Conservation (phyloP, 35 echinoderm and acorn worm species). For the Strongylocentrotus purpuratus region DNA sequence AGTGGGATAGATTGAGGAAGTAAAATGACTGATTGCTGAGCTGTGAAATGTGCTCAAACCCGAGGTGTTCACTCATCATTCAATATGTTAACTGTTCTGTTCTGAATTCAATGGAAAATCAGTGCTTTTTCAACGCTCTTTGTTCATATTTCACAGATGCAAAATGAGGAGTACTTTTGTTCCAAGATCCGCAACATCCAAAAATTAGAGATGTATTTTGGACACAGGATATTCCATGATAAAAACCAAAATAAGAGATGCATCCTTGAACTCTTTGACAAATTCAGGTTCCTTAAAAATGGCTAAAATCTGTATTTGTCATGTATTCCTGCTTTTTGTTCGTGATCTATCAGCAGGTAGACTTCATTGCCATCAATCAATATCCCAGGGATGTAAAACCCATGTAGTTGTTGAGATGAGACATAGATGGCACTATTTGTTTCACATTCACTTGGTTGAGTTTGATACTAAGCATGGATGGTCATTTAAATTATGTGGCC, state of each 20-base stretch:
- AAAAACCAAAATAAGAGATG: too few species aligned
- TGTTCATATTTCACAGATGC: too few species aligned
- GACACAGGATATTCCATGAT: too few species aligned
- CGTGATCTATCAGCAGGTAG: background rate
- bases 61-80: background rate
- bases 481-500: background rate
- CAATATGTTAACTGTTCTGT: background rate
- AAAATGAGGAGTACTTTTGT: too few species aligned
- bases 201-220: too few species aligned
- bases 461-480: background rate
- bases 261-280: too few species aligned
- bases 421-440: background rate
- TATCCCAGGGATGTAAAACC: background rate
- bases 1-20: background rate
- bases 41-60: background rate
- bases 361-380: background rate
- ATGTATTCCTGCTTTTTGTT: too few species aligned
- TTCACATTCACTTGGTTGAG: background rate
- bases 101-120: background rate
- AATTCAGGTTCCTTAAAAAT: too few species aligned
- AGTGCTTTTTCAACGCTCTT: background rate
- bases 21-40: background rate
- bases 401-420: background rate
- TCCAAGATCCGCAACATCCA: too few species aligned
- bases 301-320: too few species aligned